These are phyloP conservation scores for Labrus mixtus DNA, from an alignment of 2,113 vertebrate genomes.

Conservation along the genomic window DNA sequence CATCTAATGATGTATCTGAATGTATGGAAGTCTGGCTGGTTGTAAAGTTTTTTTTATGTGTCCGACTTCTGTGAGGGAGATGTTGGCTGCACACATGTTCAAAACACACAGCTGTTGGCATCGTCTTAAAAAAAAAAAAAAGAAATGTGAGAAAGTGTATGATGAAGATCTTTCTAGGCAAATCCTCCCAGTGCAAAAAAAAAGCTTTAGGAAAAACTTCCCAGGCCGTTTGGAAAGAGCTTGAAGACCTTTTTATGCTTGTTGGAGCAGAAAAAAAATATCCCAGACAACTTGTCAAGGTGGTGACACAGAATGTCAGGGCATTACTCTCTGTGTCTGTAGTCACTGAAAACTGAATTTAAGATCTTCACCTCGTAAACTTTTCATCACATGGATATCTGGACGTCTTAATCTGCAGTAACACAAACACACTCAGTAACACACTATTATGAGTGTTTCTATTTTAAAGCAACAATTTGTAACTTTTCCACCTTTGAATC, in stretches of 20 bases:
- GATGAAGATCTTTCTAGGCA: slow-evolving; percentile 31
- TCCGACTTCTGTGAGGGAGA: slow-evolving; percentile 17
- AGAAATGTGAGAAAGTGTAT: slow-evolving; percentile 18
- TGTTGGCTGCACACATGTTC: slow-evolving; percentile 27
- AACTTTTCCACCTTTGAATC: no score
- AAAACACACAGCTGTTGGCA: slow-evolving; percentile 32
- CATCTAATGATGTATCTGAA: slow-evolving; percentile 17
- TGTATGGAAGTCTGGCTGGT: slow-evolving; percentile 12
- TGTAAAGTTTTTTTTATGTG: slow-evolving; percentile 27
- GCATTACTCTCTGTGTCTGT: slow-evolving; percentile 9
- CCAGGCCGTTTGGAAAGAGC: neutral
- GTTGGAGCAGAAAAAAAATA: slow-evolving; percentile 44
- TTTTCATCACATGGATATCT: neutral
- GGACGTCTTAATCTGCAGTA: no score
- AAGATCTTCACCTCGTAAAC: neutral
- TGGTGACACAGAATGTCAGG: slow-evolving; percentile 6
- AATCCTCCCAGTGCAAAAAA: slow-evolving; percentile 15
- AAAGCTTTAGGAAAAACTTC: no score
- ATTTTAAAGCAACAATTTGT: no score
- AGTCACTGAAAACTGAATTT: neutral
- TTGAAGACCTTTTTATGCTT: slow-evolving; percentile 15
- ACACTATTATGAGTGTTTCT: no score
- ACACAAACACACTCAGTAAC: no score
- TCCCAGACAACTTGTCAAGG: slow-evolving; percentile 22
- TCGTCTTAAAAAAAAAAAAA: slow-evolving; percentile 1